Conservation (phyloP, 53 echinoderm and acorn worm genomes). For the Patiria pectinifera region DNA sequence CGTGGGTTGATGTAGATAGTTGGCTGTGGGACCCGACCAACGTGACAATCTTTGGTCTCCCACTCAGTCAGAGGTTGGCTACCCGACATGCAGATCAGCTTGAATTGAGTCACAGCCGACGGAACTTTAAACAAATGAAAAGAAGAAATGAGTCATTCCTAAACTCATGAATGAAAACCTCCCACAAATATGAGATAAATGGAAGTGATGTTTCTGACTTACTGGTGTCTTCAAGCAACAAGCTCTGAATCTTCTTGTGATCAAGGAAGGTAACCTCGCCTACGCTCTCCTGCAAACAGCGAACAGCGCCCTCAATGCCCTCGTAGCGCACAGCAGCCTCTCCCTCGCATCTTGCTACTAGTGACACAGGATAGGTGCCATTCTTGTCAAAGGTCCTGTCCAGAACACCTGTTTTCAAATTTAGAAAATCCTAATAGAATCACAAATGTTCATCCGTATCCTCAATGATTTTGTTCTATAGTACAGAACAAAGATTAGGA, state of each 20-base stretch:
- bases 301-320: constrained; percentile 70
- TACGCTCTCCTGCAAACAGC: constrained; percentile 68
- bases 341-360: constrained; percentile 63
- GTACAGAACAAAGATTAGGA: too few species aligned
- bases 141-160: background rate
- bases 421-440: background rate
- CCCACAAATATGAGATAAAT: too few species aligned
- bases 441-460: too few species aligned
- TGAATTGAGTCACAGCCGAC: constrained; percentile 37
- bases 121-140: background rate
- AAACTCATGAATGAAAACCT: too few species aligned
- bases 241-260: constrained; percentile 71
- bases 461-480: too few species aligned
- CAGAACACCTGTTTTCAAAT: constrained; percentile 71
- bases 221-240: constrained; percentile 37
- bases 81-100: constrained; percentile 75
- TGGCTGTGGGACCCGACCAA: constrained; percentile 56
- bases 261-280: constrained; percentile 90
- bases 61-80: constrained; percentile 69
- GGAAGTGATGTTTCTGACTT: background rate
- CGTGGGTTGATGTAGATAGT: constrained; percentile 60
- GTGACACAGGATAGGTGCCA: constrained; percentile 77
- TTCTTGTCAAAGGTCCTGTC: constrained; percentile 83
- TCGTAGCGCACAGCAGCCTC: constrained; percentile 37
- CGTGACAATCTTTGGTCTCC: constrained; percentile 60